These are phyloP conservation scores for Drosophila melanosoma DNA, from an alignment of 2,888 invertebrate genomes.

Conservation along the genomic window DNA sequence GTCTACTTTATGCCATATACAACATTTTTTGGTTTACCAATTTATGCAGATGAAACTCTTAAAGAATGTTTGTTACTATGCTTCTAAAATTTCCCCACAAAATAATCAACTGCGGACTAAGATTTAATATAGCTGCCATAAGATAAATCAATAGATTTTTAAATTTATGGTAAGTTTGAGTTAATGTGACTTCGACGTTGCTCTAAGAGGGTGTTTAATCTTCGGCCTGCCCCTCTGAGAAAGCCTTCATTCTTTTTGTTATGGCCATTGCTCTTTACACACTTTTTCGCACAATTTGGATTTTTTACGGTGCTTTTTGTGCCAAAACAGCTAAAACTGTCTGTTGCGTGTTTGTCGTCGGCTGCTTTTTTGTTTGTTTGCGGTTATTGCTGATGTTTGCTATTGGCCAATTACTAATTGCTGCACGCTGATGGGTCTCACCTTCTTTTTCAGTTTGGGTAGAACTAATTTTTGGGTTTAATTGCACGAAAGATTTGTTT, in stretches of 20 bases:
- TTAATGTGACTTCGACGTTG: not conserved
- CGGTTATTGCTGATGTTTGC: slow-evolving; percentile 22
- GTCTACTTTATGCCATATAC: not conserved
- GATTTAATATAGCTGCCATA: not conserved
- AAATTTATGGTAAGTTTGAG: not conserved
- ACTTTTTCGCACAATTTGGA: slow-evolving; percentile 46
- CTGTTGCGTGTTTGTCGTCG: slow-evolving; percentile 30
- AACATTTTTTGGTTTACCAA: not conserved
- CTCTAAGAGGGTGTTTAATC: not conserved
- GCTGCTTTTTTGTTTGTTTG: slow-evolving; percentile 21
- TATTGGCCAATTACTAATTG: slow-evolving; percentile 25
- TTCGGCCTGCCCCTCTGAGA: not conserved
- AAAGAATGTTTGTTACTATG: not conserved
- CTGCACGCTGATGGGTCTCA: slow-evolving; percentile 8
- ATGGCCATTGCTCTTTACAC: slow-evolving; percentile 28
- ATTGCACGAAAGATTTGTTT: slow-evolving; percentile 1
- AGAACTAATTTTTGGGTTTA: slow-evolving; percentile 50
- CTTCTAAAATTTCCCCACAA: no score
- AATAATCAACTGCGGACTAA: not conserved
- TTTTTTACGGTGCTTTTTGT: slow-evolving; percentile 83
- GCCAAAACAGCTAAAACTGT: slow-evolving; percentile 20
- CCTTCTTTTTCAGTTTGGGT: slow-evolving; percentile 32
- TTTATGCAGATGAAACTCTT: not conserved
- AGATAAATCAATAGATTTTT: not conserved
- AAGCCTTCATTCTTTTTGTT: not conserved